phyloP scores from a whole-genome alignment of 2,113 vertebrate species.

The Phyllopteryx taeniolatus region DNA sequence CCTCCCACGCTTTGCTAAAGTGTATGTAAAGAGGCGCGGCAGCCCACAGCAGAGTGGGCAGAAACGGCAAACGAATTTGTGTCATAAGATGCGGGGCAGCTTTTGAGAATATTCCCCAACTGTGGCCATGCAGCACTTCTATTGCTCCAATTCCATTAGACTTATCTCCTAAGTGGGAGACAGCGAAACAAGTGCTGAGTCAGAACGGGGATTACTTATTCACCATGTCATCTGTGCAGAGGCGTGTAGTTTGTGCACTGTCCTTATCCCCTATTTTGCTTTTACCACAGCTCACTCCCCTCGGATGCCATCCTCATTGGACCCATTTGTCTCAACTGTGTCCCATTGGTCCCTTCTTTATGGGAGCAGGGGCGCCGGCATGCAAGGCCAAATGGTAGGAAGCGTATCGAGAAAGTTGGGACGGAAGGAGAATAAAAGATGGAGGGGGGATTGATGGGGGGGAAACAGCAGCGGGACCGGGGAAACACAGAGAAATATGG shows the following conservation, averaged over 20 bases:
- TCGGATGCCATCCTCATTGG: constrained; percentile 41
- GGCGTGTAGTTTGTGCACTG: constrained; percentile 52
- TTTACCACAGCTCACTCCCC: constrained; percentile 41
- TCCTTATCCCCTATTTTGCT: constrained; percentile 46
- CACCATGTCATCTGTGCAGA: constrained; percentile 57
- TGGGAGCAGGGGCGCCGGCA: constrained; percentile 53
- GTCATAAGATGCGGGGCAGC: constrained; percentile 39
- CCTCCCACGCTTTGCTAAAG: constrained; percentile 40
- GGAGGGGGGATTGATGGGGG: constrained; percentile 26
- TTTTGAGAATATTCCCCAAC: constrained; percentile 49
- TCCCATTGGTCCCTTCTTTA: constrained; percentile 72
- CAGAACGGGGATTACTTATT: constrained; percentile 62
- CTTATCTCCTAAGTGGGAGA: constrained; percentile 58
- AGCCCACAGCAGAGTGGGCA: constrained; percentile 48
- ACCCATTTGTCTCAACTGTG: constrained; percentile 56
- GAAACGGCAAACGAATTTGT: constrained; percentile 56
- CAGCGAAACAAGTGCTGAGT: constrained; percentile 63
- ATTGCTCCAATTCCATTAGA: constrained; percentile 60
- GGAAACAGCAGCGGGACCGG: constrained; percentile 15
- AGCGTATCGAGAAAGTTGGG: constrained; percentile 15
- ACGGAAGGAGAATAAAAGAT: constrained; percentile 25
- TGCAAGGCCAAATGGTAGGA: constrained; percentile 31
- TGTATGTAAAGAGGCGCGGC: constrained; percentile 42
- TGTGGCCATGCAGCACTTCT: constrained; percentile 50
- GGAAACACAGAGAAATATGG: constrained; percentile 25